A percentile compares a stretch with the other conserved stretches of the same genome.
Evolutionary conservation across 2,113 vertebrate species (phyloP).

Genomic region (Varanus komodoensis): DNA sequence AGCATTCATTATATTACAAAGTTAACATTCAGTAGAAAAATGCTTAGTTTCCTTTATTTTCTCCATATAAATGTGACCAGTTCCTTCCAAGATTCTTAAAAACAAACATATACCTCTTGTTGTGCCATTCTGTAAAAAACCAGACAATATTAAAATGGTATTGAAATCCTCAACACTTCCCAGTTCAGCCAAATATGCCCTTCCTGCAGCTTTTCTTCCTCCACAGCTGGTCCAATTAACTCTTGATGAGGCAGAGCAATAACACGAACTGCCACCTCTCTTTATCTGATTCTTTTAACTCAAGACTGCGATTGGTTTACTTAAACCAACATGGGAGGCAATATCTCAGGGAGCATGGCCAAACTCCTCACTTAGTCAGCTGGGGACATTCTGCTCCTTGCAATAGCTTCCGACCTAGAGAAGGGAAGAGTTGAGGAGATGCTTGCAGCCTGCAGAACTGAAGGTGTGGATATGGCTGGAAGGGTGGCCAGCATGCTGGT

Average conservation of each 20-base stretch:
- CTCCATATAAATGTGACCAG: conserved; percentile 73
- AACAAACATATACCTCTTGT: conserved; percentile 53
- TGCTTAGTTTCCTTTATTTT: conserved; percentile 66
- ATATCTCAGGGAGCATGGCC: conserved; percentile 47
- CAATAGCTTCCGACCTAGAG: conserved; percentile 44
- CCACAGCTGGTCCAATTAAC: conserved; percentile 69
- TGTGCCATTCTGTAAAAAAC: conserved; percentile 74
- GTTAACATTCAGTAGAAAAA: conserved; percentile 75
- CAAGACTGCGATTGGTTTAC: conserved; percentile 58
- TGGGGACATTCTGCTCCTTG: conserved; percentile 1
- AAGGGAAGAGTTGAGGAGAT: conserved; percentile 23
- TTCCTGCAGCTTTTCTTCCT: conserved; percentile 60
- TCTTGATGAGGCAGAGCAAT: conserved; percentile 60
- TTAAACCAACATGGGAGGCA: conserved; percentile 44
- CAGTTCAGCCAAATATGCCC: conserved; percentile 71
- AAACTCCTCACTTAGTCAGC: conserved; percentile 37
- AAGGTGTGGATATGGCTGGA: not conserved
- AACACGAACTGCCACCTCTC: conserved; percentile 24
- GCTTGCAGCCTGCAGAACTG: not conserved
- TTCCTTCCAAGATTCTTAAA: conserved; percentile 68
- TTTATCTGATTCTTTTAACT: conserved; percentile 45
- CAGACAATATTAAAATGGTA: conserved; percentile 70
- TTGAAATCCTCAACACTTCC: conserved; percentile 56
- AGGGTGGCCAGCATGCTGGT: conserved; percentile 46
- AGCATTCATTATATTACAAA: conserved; percentile 77